Conservation (phyloP, 1,140 invertebrate genomes). For the Orussus abietinus region DNA sequence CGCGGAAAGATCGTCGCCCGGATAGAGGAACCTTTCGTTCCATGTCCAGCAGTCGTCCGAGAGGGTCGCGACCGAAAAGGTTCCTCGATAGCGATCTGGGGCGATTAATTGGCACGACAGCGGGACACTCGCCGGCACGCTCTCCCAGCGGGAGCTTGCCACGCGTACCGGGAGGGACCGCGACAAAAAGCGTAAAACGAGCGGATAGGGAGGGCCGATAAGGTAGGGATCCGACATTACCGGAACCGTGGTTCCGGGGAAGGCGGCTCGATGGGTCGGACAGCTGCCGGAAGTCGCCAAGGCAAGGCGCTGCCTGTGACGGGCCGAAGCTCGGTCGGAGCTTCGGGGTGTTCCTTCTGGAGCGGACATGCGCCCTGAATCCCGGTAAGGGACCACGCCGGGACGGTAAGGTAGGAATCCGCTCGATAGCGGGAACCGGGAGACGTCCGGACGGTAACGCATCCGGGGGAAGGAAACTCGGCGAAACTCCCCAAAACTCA, state of each 20-base stretch:
- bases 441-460: no score
- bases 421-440: no score
- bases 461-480: no score
- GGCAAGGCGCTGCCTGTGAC: conserved; percentile 28
- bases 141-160: conserved; percentile 8
- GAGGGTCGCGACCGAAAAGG: conserved; percentile 47
- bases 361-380: not conserved
- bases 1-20: no score
- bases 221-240: conserved; percentile 35
- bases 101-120: conserved; percentile 53
- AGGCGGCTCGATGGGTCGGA: conserved; percentile 28
- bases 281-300: conserved; percentile 38
- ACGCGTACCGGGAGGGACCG: not conserved
- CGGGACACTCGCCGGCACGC: conserved; percentile 32
- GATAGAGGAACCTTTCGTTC: no score
- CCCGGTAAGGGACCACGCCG: conserved; percentile 7
- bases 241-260: conserved; percentile 35
- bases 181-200: conserved; percentile 11
- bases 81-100: conserved; percentile 50
- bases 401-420: conserved; percentile 27
- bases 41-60: no score
- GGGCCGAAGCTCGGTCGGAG: conserved; percentile 23
- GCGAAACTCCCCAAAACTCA: no score
- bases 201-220: conserved; percentile 36
- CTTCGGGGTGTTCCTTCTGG: conserved; percentile 1